Percentiles rank a stretch among this genome's conserved stretches.
phyloP scores from a whole-genome alignment of 92 coral and sea anemone genomes.

The Epizoanthus rinbou region DNA sequence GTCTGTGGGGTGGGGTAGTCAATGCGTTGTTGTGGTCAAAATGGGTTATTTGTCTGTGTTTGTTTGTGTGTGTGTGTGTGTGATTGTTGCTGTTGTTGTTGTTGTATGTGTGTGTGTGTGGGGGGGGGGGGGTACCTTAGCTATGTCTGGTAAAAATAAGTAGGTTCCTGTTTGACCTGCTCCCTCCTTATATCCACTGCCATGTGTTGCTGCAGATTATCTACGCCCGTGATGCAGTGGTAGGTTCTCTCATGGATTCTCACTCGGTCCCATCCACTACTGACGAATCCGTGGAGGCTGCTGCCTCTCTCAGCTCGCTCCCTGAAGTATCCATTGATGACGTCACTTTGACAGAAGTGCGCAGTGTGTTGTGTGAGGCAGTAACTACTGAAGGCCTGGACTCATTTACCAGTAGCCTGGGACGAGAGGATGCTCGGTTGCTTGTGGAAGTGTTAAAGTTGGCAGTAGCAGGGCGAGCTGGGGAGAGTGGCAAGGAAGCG shows the following conservation, averaged over 20 bases:
- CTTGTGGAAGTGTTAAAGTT: slow-evolving; percentile 90
- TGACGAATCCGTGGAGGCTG: slow-evolving; percentile 69
- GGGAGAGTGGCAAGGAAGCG: slow-evolving; percentile 84
- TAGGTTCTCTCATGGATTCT: slow-evolving; percentile 87
- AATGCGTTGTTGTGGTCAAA: too few species aligned
- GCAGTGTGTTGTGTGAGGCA: slow-evolving; percentile 45
- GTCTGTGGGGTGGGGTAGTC: too few species aligned
- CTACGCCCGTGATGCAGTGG: slow-evolving; percentile 95
- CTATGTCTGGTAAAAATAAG: background rate
- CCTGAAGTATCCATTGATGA: slow-evolving; percentile 86
- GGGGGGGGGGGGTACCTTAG: too few species aligned
- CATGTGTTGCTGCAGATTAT: slow-evolving; percentile 56
- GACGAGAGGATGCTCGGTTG: slow-evolving; percentile 87
- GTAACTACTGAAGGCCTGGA: slow-evolving; percentile 69
- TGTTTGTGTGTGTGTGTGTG: too few species aligned
- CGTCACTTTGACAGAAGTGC: slow-evolving; percentile 67
- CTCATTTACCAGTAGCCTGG: slow-evolving; percentile 82
- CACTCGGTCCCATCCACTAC: slow-evolving; percentile 71
- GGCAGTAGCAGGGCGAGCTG: slow-evolving; percentile 95
- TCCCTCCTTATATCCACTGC: too few species aligned
- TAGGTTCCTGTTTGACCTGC: too few species aligned
- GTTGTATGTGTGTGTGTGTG: too few species aligned
- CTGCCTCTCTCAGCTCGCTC: slow-evolving; percentile 68
- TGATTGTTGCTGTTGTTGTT: too few species aligned
- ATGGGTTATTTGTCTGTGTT: too few species aligned